Conservation (phyloP, 2,797 vertebrate species). For the Hippopotamyrus pictus region DNA sequence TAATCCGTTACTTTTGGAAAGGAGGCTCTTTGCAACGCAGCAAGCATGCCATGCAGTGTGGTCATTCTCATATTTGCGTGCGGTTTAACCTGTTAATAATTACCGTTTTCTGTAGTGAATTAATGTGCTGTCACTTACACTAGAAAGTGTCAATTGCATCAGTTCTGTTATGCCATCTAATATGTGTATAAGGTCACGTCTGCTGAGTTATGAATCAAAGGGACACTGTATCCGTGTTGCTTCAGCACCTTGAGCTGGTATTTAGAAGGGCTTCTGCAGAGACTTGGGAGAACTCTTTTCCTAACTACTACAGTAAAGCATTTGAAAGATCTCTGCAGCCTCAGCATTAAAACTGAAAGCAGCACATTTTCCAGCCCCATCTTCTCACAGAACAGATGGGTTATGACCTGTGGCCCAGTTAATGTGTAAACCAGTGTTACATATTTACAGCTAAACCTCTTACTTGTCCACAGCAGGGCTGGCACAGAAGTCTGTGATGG, state of each 20-base stretch:
- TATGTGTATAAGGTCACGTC: neutral
- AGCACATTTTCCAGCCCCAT: neutral
- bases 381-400: neutral
- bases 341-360: neutral
- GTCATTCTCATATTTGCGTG: neutral
- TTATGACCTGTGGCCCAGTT: neutral
- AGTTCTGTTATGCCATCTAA: neutral
- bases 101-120: neutral
- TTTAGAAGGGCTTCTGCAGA: neutral
- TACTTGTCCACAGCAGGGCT: neutral
- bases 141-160: neutral
- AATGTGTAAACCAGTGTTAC: conserved; percentile 9
- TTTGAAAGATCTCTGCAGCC: neutral
- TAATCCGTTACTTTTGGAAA: neutral
- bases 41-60: neutral
- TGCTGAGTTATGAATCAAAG: neutral
- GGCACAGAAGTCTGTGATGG: neutral
- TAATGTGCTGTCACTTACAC: neutral
- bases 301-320: neutral
- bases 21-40: neutral
- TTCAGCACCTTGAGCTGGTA: neutral
- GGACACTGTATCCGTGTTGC: neutral
- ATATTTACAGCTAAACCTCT: conserved; percentile 1
- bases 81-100: neutral
- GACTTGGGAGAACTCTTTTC: neutral